Base-by-base conservation (phyloP, 2,888 invertebrate genomes). In the Dioctria linearis region DNA sequence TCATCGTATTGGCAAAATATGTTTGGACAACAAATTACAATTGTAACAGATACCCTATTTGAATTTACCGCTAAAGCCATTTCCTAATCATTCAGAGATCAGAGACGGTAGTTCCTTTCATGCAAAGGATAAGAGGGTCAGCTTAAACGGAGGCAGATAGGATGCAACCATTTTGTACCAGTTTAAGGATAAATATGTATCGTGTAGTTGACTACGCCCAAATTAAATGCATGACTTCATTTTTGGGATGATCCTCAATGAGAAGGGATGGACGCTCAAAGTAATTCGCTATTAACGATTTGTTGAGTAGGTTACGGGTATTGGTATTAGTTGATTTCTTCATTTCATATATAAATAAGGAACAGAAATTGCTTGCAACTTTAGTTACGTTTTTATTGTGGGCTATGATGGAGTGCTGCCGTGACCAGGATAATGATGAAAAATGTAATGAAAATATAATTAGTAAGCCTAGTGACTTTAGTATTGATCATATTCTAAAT, bases 401-500 rank as follows among this genome's bases (percentile, higher is more conserved):
- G 61, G 37, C 40, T 54, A 80, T 81, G 80, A 81, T 82, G 83
- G 85, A 85, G 84, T 75, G 25, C 25, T 8, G n/a, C n/a, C 73
- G 25, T 51, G 78, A 78, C 39, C 57, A 13, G 11, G 39, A 69
- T 69, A 69, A 71, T 11, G 9, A 25, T 11, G 6, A 5, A 25
- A 39, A 8, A 25, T 5, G 11, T 39, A 37, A 40, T 63, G 11
- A 43, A 4, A 13, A 40, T 54, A 37, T n/a, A 1, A 25, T 49
- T 9, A 25, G 9, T 6, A 59, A 78, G 57, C 86, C 87, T 86
- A 87, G 86, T 82, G 90, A 91, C 85, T 92, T 92, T 85, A 92
- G 91, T 85, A 92, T 92, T 69, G 92, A 92, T 81, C 91, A 92
- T 84, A 92, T 92, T 85, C 86, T 92, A 84, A 91, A 91, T 85